Evolutionary conservation across 30 jellyfish, hydroid and myxozoan genomes (phyloP), one percentile per base, ranked within the genome.

Genomic region (Turritopsis dohrnii): DNA sequence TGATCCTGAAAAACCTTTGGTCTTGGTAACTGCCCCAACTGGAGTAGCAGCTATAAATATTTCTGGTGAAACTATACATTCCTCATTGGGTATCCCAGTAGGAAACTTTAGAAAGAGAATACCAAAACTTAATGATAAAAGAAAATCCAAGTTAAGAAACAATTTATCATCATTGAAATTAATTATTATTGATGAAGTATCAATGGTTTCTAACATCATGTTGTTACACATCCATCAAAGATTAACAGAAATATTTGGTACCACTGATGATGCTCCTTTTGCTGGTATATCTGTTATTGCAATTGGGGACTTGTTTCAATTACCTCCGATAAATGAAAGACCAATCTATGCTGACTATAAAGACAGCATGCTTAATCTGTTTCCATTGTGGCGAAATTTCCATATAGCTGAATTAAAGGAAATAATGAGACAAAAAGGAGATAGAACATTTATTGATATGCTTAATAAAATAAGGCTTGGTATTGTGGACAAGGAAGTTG

Each of bases 21-120:
- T 81, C 17, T 29, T 81, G 19, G 18, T 54, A 7, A 28, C 54
- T 16, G 88, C 88, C 65, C 88, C 88, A 8, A 81, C 88, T 5
- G 71, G 84, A 16, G 66, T 83, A 4, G 30, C 84, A 7, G 75
- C 82, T 52, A 54, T 81, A 25, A 81, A 81, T 66, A 54, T 81
- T 21, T 77, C 66, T 81, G 88, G 88, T 17, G 31, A 66, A 16
- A 81, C 88, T 17, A 60, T 81, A 7, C 83, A 81, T 25, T 25
- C 84, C 1, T 81, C 75, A 13, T 21, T 77, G 16, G 65, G 23
- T 27, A 77, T 77, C 7, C 85, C 60, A 41, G 60, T 3, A 41
- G 60, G 60, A 41, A 41, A 41, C 60, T 3, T 13, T 5, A 41
- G 13, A 41, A 41, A 41, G 5, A n/a, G 60, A 5, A 13, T 41